Evolutionary conservation across 2,888 invertebrate genomes (phyloP), one percentile per base, ranked within the genome.

Genomic region (Eudemis profundana): DNA sequence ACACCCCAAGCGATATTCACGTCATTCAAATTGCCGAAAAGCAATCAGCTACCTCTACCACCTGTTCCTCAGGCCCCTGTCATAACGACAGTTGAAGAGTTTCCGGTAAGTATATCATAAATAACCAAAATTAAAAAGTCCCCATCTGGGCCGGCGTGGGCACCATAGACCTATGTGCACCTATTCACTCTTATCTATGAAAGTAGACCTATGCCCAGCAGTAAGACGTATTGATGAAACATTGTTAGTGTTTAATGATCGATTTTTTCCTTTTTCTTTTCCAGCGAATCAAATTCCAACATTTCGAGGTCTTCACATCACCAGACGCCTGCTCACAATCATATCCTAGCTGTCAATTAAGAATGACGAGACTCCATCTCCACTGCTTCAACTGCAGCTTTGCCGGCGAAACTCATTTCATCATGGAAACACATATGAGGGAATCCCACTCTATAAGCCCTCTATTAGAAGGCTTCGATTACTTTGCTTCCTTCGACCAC

Each of bases 1-100:
- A 95, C 96, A 33, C 97, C 97, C 0, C 97, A 98, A 86, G 98
- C 98, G 0, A 97, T 98, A 73, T 98, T 98, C 83, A 97, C 98
- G 15, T 97, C 97, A 73, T 98, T 98, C 84, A 98, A 98, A 83
- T 92, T 98, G 68, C 97, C 98, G 15, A 97, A 97, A 87, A 88
- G 88, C 74, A 93, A 90, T 67, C 93, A 93, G 74, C 71, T 90
- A 66, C 87, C 91, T 40, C 86, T 90, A 64, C 87, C 91, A 40
- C 86, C 89, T 12, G 74, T 87, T 12, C 82, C 87, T 49, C 89
- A 83, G 40, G 82, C 92, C 17, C 90, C 92, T 1, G 87, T 86
- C 4, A 87, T 90, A 40, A 74, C 85, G n/a, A 86, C 87, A 3
- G 72, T 90, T 54, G 93, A 93, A 72, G 93, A 93, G 71, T 92